Percentiles rank a stretch among this genome's conserved stretches.
These are phyloP conservation scores for Puntigrus tetrazona DNA, from an alignment of 2,113 vertebrate species.

Conservation along the genomic window DNA sequence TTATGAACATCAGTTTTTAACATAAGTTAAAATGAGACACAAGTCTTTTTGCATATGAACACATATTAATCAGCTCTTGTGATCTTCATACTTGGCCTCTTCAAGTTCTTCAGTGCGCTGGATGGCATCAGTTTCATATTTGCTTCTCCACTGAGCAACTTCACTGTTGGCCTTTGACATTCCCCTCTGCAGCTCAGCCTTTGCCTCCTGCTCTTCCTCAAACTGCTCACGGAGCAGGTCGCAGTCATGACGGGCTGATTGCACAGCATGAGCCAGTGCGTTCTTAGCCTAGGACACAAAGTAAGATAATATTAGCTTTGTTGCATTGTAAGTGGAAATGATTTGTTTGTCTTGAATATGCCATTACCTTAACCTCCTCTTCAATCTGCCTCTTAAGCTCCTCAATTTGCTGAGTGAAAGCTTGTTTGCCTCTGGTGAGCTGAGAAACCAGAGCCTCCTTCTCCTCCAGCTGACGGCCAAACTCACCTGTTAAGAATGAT, in stretches of 20 bases:
- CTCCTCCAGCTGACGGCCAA: too few relatives aligned
- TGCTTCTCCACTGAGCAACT: constrained; percentile 77
- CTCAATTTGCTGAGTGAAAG: background rate
- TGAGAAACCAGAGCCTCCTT: too few relatives aligned
- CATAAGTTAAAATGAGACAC: too few relatives aligned
- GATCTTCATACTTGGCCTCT: constrained; percentile 73
- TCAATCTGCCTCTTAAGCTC: too few relatives aligned
- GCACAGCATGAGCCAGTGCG: constrained; percentile 30
- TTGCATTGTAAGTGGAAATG: too few relatives aligned
- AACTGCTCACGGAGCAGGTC: constrained; percentile 75
- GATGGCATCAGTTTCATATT: constrained; percentile 76
- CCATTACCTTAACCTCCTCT: too few relatives aligned
- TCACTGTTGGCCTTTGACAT: constrained; percentile 77
- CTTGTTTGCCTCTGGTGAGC: background rate
- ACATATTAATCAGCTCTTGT: background rate
- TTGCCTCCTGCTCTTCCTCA: constrained; percentile 74
- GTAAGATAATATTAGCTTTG: background rate
- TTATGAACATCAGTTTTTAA: background rate
- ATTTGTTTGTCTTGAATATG: too few relatives aligned
- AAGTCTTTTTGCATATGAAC: background rate
- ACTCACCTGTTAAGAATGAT: background rate
- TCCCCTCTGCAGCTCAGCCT: constrained; percentile 71
- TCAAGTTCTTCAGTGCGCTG: constrained; percentile 75
- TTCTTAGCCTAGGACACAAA: constrained; percentile 9
- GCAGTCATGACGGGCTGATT: constrained; percentile 69